Percentiles rank a stretch among this genome's conserved stretches.
Conservation (phyloP, 2,113 vertebrate species). For the Pseudorhombus dupliciocellatus region DNA sequence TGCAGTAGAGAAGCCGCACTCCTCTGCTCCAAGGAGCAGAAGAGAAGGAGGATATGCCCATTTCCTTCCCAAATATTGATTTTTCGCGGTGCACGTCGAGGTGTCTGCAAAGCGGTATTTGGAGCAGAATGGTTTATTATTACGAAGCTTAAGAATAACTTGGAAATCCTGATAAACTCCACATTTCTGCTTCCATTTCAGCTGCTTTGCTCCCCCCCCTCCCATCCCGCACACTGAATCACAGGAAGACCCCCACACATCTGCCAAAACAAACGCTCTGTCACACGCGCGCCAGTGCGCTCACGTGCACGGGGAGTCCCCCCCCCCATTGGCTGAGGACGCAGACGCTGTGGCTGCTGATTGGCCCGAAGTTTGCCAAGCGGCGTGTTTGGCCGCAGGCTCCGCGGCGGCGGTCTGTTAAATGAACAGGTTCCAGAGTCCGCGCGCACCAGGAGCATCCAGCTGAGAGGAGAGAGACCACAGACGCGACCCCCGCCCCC, state of each 20-base stretch:
- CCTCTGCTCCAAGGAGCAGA: no score
- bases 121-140: background rate
- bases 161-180: background rate
- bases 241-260: conserved; percentile 11
- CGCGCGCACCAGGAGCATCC: background rate
- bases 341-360: conserved; percentile 22
- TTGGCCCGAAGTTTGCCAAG: conserved; percentile 55
- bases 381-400: conserved; percentile 17
- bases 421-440: background rate
- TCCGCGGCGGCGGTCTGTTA: background rate
- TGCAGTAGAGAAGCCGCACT: background rate
- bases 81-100: no score
- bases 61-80: no score
- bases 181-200: background rate
- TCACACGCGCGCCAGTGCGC: background rate
- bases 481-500: background rate
- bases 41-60: no score
- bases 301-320: background rate
- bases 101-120: background rate
- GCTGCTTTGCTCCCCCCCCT: background rate
- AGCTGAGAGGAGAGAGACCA: background rate
- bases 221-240: background rate
- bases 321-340: conserved; percentile 55
- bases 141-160: background rate
- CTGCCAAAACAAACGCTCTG: background rate